Percentiles rank a stretch among this genome's conserved stretches.
Conservation (phyloP, 2,113 vertebrate genomes). For the Antidorcas marsupialis region DNA sequence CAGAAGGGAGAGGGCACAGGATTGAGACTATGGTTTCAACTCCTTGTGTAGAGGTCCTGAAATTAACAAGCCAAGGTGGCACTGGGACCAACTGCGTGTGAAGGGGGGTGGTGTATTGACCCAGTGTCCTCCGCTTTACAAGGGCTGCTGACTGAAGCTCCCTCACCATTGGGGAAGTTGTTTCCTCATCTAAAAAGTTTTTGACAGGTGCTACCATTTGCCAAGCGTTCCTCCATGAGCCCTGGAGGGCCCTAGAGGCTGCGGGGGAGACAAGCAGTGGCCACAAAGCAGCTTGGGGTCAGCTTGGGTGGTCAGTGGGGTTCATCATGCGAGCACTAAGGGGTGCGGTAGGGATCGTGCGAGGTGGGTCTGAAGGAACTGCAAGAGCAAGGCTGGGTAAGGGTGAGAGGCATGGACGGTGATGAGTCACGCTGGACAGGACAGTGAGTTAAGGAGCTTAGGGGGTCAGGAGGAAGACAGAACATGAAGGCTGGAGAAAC, state of each 20-base stretch:
- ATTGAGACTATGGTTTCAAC: neutral
- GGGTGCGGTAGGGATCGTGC: neutral
- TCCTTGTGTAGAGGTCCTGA: neutral
- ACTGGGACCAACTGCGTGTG: neutral
- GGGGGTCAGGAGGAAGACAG: too few relatives aligned
- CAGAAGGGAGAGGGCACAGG: neutral
- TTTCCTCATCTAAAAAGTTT: neutral
- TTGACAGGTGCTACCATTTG: neutral
- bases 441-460: neutral
- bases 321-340: neutral
- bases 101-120: accelerated
- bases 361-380: neutral
- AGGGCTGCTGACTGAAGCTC: neutral
- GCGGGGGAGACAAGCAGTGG: neutral
- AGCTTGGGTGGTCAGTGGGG: neutral
- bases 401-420: accelerated
- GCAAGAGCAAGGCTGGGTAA: neutral
- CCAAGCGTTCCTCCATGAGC: neutral
- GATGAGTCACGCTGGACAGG: neutral
- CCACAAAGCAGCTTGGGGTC: neutral
- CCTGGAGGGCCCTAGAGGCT: accelerated
- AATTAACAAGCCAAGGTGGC: neutral
- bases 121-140: neutral
- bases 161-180: slow-evolving; percentile 9
- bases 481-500: neutral